phyloP scores from a whole-genome alignment of 1,140 invertebrate species.

The Trissolcus basalis region DNA sequence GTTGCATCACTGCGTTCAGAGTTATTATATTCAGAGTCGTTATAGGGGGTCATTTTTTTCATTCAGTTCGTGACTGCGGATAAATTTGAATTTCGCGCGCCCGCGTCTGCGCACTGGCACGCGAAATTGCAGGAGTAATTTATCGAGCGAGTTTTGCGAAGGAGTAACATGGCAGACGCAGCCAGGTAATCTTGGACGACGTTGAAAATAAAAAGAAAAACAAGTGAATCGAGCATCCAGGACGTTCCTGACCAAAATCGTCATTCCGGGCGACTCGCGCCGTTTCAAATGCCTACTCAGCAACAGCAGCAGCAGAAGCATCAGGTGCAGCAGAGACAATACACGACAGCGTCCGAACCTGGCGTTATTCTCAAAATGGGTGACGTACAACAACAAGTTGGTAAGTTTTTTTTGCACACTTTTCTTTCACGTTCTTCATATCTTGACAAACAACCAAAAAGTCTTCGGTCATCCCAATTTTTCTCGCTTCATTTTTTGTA shows the following conservation, averaged over 20 bases:
- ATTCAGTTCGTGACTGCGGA: too few species aligned
- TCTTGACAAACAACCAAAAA: not conserved
- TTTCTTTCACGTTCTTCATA: not conserved
- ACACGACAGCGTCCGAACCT: slow-evolving; percentile 66
- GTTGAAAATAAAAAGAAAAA: slow-evolving; percentile 9
- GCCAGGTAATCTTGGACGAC: slow-evolving; percentile 25
- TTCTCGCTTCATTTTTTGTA: too few species aligned
- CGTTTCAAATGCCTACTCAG: slow-evolving; percentile 67
- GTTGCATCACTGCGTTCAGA: too few species aligned
- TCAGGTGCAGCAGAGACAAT: slow-evolving; percentile 38
- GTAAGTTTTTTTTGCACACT: slow-evolving; percentile 74
- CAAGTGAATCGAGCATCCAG: slow-evolving; percentile 1
- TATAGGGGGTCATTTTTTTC: too few species aligned
- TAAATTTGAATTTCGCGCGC: slow-evolving; percentile 9
- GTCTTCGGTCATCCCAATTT: too few species aligned
- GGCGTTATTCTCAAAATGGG: slow-evolving; percentile 85
- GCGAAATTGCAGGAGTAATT: slow-evolving; percentile 6
- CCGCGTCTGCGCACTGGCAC: slow-evolving; percentile 6
- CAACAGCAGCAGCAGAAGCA: slow-evolving; percentile 64
- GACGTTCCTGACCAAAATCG: slow-evolving; percentile 2
- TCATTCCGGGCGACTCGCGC: slow-evolving; percentile 8
- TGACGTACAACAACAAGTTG: slow-evolving; percentile 83
- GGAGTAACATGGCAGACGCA: slow-evolving; percentile 32
- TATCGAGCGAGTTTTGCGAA: slow-evolving; percentile 40
- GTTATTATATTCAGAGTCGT: too few species aligned